Base-by-base conservation (phyloP, 1,140 invertebrate species). In the Apis laboriosa region DNA sequence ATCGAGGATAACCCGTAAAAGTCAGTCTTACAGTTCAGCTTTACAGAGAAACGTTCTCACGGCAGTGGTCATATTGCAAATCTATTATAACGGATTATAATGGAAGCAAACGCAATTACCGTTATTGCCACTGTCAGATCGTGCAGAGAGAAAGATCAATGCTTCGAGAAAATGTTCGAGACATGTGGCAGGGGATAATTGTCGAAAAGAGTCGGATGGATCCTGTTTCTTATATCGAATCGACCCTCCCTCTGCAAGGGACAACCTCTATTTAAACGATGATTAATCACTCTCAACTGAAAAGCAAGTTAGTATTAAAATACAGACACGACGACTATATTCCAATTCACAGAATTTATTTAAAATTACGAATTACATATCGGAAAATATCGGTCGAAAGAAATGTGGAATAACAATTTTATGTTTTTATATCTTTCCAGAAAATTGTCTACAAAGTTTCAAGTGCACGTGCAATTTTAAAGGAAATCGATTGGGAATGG, bases 221-320 rank as follows among this genome's bases (percentile, higher is more conserved):
- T 28, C 56, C 56, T 64, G 71, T 70, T 85, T 77, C 77, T 79
- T 83, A 83, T 34, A 28, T 49, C 15, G 49, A 64, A 63, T 28
- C 56, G 74, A 77, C 53, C 43, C 58, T 73, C 84, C 56, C 82
- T 80, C 74, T 90, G 86, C 79, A 51, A 88, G 72, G 70, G 83
- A 85, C 84, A 88, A 73, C 80, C 88, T 89, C 87, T 90, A 90
- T 90, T 92, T 91, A 92, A 92, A 86, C 82, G 88, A 88, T 90
- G 90, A 93, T 92, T 93, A 92, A 93, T 93, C 92, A 93, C 93
- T 92, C 90, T 89, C 90, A 87, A 82, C 34, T 43, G 5, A 5
- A 86, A 82, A 81, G 86, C 85, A 82, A 79, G 86, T 77, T 75
- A 83, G 81, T 81, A 84, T 83, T 56, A 51, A 75, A 49, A 56